Evolutionary conservation across 2,888 invertebrate species (phyloP).

Genomic region (Dione juno): DNA sequence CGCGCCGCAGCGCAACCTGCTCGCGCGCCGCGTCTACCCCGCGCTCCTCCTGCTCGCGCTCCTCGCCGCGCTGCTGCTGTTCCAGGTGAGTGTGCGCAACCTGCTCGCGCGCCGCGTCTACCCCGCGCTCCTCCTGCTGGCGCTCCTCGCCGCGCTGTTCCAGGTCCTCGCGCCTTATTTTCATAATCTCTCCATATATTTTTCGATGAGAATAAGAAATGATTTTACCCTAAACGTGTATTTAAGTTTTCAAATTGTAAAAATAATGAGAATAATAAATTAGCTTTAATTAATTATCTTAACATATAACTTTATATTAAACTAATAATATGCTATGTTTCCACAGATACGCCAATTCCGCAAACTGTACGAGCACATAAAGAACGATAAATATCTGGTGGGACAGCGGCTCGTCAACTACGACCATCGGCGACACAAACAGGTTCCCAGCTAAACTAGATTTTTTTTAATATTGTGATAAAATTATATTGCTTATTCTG

Average conservation of each 20-base stretch:
- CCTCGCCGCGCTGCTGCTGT: constrained; percentile 86
- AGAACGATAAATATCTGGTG: constrained; percentile 99
- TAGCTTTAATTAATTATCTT: too few species aligned
- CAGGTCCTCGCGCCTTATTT: constrained; percentile 58
- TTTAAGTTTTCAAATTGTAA: too few species aligned
- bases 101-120: constrained; percentile 93
- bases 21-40: constrained; percentile 95
- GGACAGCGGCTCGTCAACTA: constrained; percentile 98
- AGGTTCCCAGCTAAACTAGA: constrained; percentile 58
- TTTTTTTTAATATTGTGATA: constrained; percentile 35
- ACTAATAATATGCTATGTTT: not conserved
- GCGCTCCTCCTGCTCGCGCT: constrained; percentile 89
- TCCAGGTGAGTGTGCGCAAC: constrained; percentile 76
- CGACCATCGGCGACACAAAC: constrained; percentile 90
- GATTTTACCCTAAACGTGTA: too few species aligned
- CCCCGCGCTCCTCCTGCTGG: constrained; percentile 91
- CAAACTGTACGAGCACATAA: constrained; percentile 98
- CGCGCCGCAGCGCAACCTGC: constrained; percentile 87
- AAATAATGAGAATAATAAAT: too few species aligned
- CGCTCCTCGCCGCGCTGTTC: constrained; percentile 88
- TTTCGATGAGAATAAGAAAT: too few species aligned
- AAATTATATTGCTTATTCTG: constrained; percentile 11
- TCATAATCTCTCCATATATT: too few species aligned
- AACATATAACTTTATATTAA: too few species aligned
- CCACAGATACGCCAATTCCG: constrained; percentile 95